These are phyloP conservation scores for Rhincodon typus DNA, from an alignment of 2,797 vertebrate species.

Conservation along the genomic window DNA sequence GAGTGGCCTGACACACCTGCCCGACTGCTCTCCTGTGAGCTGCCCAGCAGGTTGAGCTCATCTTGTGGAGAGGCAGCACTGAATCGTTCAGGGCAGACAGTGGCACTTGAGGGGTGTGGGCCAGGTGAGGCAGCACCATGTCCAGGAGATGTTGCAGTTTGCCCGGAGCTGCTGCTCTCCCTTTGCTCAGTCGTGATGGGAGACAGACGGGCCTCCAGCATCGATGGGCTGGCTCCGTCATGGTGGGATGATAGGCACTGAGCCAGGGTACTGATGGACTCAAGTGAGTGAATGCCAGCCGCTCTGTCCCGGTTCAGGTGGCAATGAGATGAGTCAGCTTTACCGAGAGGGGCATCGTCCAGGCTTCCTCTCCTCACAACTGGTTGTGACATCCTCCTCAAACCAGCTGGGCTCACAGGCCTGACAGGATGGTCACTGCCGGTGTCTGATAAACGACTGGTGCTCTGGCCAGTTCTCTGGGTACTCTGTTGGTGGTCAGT, in stretches of 20 bases:
- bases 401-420: background rate
- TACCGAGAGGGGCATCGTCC: background rate
- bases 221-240: background rate
- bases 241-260: background rate
- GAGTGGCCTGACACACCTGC: slow-evolving; percentile 47
- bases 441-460: background rate
- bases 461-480: background rate
- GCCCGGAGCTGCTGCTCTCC: background rate
- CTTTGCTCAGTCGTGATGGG: background rate
- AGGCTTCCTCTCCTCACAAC: background rate
- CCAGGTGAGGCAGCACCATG: slow-evolving; percentile 29
- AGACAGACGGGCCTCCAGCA: background rate
- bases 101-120: slow-evolving; percentile 43
- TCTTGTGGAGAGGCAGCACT: slow-evolving; percentile 53
- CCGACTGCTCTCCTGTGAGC: slow-evolving; percentile 52
- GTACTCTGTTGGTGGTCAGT: slow-evolving; percentile 38
- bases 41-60: slow-evolving; percentile 45
- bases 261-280: no score
- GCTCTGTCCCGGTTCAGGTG: background rate
- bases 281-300: background rate
- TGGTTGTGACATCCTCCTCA: background rate
- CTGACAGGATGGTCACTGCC: no score
- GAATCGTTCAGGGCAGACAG: slow-evolving; percentile 42
- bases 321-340: background rate
- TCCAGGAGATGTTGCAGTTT: background rate